Evolutionary conservation across 92 coral and sea anemone species (phyloP), one percentile per base, ranked within the genome.

Genomic region (Ricordea florida): DNA sequence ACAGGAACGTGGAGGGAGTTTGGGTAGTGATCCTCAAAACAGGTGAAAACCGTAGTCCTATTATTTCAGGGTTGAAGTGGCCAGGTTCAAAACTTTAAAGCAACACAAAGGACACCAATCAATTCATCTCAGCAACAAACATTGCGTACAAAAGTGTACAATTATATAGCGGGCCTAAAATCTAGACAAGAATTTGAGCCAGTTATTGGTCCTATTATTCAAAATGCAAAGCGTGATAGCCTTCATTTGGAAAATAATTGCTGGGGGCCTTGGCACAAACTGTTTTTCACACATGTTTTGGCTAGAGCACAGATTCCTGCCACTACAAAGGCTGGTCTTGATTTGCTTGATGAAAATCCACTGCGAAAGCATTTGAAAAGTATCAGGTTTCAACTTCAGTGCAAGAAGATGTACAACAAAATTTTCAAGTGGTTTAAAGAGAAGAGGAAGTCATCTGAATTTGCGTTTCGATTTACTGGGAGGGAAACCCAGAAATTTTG

Each of bases 241-340:
- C 84, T 86, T 3, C 92, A 80, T 52, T 62, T 88, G 35, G 83
- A 83, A 21, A 88, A 78, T 69, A 83, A 83, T 56, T 83, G 89
- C 40, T 83, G 89, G 93, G 74, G 88, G 55, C 93, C 81, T 45
- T 82, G 93, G 88, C 82, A 82, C 58, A 72, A 81, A 22, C 29
- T 70, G 51, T 42, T 82, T 69, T 76, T 87, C n/a, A 76, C 71
- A 55, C 79, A 76, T 70, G 82, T 82, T 44, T 23, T 63, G 76
- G n/a, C n/a, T n/a, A n/a, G 60, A 45, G 72, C 84, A 51, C 75
- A 83, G 23, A 59, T 83, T 2, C 29, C 38, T 22, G 32, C 33
- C 30, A 25, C 35, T 46, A 22, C 67, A 2, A 83, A 75, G 57
- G 66, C 89, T 16, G 84, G 75, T 6, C 76, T 74, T 78, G 59